These are phyloP conservation scores for Diceros bicornis DNA, from an alignment of 2,797 vertebrate genomes.

Conservation along the genomic window DNA sequence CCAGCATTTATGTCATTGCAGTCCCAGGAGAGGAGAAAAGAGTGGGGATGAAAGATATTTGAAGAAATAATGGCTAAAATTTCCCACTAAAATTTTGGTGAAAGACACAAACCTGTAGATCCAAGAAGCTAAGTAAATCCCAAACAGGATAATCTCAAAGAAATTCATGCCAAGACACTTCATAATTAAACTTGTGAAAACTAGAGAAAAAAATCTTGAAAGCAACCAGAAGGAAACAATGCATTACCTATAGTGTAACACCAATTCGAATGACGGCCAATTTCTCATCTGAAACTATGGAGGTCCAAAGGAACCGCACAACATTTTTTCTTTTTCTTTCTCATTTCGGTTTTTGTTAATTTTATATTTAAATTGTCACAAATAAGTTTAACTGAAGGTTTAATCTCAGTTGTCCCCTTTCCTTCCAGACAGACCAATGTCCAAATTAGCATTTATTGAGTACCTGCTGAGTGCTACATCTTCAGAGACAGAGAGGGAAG, in stretches of 20 bases:
- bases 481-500: neutral
- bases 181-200: neutral
- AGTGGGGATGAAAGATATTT: neutral
- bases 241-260: neutral
- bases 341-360: neutral
- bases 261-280: neutral
- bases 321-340: neutral
- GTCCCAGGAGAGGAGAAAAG: neutral
- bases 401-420: slow-evolving; percentile 1
- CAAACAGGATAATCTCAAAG: neutral
- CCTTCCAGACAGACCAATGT: neutral
- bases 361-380: slow-evolving; percentile 45
- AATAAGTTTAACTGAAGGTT: slow-evolving; percentile 39
- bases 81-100: neutral
- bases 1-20: neutral
- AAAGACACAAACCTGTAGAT: neutral
- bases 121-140: neutral
- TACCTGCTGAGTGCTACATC: neutral
- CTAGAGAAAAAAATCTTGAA: neutral
- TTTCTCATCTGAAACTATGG: neutral
- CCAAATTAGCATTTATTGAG: neutral
- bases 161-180: neutral
- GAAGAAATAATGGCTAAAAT: neutral
- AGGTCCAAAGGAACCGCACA: neutral
- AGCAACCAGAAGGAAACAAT: neutral